A percentile compares a stretch with the other conserved stretches of the same genome.
These are phyloP conservation scores for Vollenhovia emeryi DNA, from an alignment of 1,140 invertebrate species.

Conservation along the genomic window DNA sequence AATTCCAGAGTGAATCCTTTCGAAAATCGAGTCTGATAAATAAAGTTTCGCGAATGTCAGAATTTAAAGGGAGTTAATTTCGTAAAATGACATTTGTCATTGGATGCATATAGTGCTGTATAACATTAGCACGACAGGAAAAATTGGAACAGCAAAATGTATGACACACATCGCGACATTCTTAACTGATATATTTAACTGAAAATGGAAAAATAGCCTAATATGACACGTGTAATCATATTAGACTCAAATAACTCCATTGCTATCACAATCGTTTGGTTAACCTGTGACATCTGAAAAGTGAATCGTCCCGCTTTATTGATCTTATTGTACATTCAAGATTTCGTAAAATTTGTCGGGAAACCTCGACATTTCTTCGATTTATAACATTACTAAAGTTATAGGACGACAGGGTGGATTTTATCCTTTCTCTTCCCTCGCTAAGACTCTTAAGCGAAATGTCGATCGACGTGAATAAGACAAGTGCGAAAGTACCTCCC, in stretches of 20 bases:
- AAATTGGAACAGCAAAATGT: background rate
- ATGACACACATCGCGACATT: background rate
- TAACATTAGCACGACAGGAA: background rate
- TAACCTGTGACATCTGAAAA: background rate
- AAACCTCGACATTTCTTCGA: background rate
- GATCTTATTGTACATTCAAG: background rate
- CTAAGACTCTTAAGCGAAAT: conserved; percentile 64
- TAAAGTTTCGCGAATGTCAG: background rate
- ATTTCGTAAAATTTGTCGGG: background rate
- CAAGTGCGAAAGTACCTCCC: conserved; percentile 73
- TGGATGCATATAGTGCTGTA: background rate
- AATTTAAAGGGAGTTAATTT: background rate
- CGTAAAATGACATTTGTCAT: background rate
- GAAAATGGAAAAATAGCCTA: background rate
- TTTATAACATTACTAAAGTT: background rate
- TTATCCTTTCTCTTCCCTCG: background rate
- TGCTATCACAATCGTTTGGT: background rate
- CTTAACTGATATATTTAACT: background rate
- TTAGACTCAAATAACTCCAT: background rate
- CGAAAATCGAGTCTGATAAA: background rate
- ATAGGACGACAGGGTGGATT: background rate
- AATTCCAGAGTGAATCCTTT: conserved; percentile 16
- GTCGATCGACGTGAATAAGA: conserved; percentile 73
- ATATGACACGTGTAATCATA: background rate
- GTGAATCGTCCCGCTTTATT: background rate